Evolutionary conservation across 2,797 vertebrate species (phyloP).

Genomic region (Meriones psammophilus): DNA sequence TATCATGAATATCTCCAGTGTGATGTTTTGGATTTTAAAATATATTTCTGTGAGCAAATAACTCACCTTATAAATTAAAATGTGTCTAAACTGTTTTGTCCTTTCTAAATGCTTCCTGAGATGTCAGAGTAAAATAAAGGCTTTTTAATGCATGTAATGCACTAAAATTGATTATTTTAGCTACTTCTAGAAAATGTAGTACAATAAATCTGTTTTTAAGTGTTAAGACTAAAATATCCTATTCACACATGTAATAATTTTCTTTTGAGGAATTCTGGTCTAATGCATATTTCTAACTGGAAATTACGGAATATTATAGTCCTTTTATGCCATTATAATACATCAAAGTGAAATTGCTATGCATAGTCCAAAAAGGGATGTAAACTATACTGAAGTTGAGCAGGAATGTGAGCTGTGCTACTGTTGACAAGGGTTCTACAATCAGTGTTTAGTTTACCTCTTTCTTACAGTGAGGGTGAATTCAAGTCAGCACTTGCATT

Average conservation of each 20-base stretch:
- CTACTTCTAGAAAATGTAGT: constrained; percentile 73
- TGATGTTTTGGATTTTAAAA: constrained; percentile 73
- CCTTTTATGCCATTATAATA: constrained; percentile 74
- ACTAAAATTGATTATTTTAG: constrained; percentile 71
- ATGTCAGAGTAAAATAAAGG: constrained; percentile 75
- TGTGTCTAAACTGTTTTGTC: constrained; percentile 57
- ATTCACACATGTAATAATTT: constrained; percentile 74
- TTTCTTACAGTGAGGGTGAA: constrained; percentile 80
- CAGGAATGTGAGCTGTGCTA: constrained; percentile 61
- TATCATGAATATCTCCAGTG: constrained; percentile 56
- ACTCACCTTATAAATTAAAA: constrained; percentile 73
- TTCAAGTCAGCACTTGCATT: constrained; percentile 83
- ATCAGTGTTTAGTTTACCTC: constrained; percentile 70
- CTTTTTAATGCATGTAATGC: constrained; percentile 41
- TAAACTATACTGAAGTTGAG: constrained; percentile 69
- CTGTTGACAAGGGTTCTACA: constrained; percentile 79
- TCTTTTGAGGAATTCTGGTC: constrained; percentile 52
- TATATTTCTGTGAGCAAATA: constrained; percentile 72
- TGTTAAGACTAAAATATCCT: constrained; percentile 52
- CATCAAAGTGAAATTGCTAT: constrained; percentile 69
- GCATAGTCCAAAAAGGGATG: constrained; percentile 73
- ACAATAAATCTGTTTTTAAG: constrained; percentile 67
- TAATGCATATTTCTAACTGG: constrained; percentile 61
- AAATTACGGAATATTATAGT: constrained; percentile 64
- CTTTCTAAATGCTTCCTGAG: constrained; percentile 70